Evolutionary conservation across 2,888 invertebrate genomes (phyloP).

Genomic region (Sicus ferrugineus): DNA sequence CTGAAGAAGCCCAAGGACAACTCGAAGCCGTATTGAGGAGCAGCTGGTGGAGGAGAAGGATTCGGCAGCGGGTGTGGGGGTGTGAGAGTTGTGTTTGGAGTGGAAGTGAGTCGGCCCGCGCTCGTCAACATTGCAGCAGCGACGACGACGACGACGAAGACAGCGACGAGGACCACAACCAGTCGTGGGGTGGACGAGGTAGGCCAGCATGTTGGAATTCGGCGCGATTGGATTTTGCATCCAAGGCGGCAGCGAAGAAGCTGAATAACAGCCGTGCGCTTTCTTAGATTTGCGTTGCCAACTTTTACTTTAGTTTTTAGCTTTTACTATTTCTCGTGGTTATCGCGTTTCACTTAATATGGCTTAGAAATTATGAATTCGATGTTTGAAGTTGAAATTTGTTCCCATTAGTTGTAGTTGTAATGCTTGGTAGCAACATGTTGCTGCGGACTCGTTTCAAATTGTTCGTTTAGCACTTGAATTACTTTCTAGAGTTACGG

Average conservation of each 20-base stretch:
- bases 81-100: constrained; percentile 5
- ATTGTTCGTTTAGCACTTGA: no score
- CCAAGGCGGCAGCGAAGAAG: not conserved
- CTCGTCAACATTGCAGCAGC: not conserved
- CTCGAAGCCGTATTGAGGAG: constrained; percentile 87
- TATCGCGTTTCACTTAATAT: constrained; percentile 25
- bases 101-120: no score
- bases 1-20: constrained; percentile 94
- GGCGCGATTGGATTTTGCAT: not conserved
- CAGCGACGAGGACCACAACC: not conserved
- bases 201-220: not conserved
- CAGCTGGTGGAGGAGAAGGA: not conserved
- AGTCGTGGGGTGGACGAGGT: not conserved
- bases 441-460: constrained; percentile 28
- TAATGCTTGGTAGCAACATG: constrained; percentile 20
- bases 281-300: constrained; percentile 18
- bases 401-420: constrained; percentile 24
- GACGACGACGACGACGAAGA: not conserved
- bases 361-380: constrained; percentile 16
- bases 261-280: not conserved
- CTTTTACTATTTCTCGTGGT: constrained; percentile 1
- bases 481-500: not conserved
- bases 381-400: constrained; percentile 25
- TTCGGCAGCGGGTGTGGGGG: not conserved
- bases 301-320: constrained; percentile 35